Evolutionary conservation across 92 coral and sea anemone species (phyloP).

Genomic region (Parazoanthus atlanticus): DNA sequence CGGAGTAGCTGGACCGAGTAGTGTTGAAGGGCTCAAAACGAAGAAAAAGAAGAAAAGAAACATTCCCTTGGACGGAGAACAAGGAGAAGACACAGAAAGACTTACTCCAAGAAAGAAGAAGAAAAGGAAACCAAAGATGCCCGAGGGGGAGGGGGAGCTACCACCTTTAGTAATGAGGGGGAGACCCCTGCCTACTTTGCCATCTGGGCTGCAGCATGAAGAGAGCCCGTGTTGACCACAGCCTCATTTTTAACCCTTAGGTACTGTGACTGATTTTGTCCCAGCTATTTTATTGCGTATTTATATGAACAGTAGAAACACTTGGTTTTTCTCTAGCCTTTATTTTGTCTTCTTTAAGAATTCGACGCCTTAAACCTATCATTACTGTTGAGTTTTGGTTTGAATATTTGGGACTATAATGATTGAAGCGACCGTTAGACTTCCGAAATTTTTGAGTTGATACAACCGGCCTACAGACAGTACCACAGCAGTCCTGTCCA

Average conservation of each 20-base stretch:
- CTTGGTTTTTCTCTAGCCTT: neutral
- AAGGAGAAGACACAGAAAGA: constrained; percentile 22
- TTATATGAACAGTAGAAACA: neutral
- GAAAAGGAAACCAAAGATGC: constrained; percentile 24
- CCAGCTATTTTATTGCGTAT: neutral
- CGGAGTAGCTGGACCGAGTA: neutral
- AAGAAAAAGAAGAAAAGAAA: constrained; percentile 38
- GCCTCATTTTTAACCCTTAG: neutral
- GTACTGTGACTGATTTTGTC: neutral
- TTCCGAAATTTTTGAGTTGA: too few relatives aligned
- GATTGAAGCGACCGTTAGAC: too few relatives aligned
- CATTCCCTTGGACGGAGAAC: constrained; percentile 25
- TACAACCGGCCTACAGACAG: too few relatives aligned
- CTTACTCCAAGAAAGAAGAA: constrained; percentile 31
- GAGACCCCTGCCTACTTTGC: constrained; percentile 31
- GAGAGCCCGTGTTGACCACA: constrained; percentile 6
- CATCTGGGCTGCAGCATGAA: neutral
- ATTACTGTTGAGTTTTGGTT: too few relatives aligned
- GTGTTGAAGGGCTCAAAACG: neutral
- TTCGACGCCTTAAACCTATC: too few relatives aligned
- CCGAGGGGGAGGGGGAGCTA: constrained; percentile 15
- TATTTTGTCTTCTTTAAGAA: too few relatives aligned
- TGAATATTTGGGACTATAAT: too few relatives aligned
- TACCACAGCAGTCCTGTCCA: too few relatives aligned
- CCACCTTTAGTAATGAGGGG: constrained; percentile 33